phyloP scores from a whole-genome alignment of 1,140 invertebrate species.

The Amphibalanus amphitrite region DNA sequence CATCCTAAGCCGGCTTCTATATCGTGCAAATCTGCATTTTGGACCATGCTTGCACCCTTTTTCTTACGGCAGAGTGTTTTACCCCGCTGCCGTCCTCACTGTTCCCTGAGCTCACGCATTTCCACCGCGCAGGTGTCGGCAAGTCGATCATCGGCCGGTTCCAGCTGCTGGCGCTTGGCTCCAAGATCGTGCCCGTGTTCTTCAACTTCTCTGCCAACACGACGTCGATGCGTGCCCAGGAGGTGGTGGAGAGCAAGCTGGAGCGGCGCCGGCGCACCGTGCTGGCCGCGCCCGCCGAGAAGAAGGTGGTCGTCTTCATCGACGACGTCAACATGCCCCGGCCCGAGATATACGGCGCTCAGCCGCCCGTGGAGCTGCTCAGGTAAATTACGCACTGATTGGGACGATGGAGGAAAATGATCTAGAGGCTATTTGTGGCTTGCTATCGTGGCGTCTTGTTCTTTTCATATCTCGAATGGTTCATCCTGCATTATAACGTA shows the following conservation, averaged over 20 bases:
- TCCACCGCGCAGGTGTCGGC: constrained; percentile 44
- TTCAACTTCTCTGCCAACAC: constrained; percentile 90
- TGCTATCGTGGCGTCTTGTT: too few species aligned
- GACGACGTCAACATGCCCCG: constrained; percentile 88
- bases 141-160: constrained; percentile 66
- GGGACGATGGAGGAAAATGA: too few species aligned
- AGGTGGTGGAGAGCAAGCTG: constrained; percentile 86
- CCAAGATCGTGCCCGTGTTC: constrained; percentile 49
- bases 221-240: constrained; percentile 79
- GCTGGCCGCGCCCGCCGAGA: constrained; percentile 79
- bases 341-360: constrained; percentile 46
- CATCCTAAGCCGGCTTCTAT: too few species aligned
- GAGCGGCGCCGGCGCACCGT: constrained; percentile 80
- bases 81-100: too few species aligned
- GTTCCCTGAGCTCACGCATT: too few species aligned
- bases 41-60: too few species aligned
- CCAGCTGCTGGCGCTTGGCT: constrained; percentile 43
- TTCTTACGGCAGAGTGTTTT: too few species aligned
- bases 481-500: too few species aligned
- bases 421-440: too few species aligned
- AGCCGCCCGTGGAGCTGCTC: constrained; percentile 78
- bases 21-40: too few species aligned
- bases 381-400: too few species aligned
- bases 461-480: too few species aligned
- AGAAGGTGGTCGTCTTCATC: constrained; percentile 75